These are phyloP conservation scores for Polydrusus pterygomalis DNA, from an alignment of 2,888 invertebrate species.

Conservation along the genomic window DNA sequence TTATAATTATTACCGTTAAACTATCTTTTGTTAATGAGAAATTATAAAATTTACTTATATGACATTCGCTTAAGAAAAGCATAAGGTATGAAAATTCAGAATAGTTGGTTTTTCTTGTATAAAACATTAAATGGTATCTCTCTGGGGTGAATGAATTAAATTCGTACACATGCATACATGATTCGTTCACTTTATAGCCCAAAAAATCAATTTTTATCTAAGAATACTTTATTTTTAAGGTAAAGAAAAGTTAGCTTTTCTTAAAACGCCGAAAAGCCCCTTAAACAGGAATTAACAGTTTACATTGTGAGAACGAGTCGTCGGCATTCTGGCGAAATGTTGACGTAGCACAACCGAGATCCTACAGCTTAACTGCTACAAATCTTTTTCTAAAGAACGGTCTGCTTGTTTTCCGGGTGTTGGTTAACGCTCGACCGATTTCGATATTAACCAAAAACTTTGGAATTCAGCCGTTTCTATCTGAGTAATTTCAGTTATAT, in stretches of 20 bases:
- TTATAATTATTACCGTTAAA: too few relatives aligned
- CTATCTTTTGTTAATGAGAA: too few relatives aligned
- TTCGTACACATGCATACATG: neutral
- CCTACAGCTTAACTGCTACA: conserved; percentile 48
- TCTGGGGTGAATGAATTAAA: too few relatives aligned
- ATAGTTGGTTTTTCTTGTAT: too few relatives aligned
- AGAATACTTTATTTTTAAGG: neutral
- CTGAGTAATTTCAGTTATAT: conserved; percentile 23
- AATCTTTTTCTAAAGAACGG: conserved; percentile 45
- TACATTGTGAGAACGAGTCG: conserved; percentile 44
- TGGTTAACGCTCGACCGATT: conserved; percentile 46
- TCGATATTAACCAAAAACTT: conserved; percentile 43
- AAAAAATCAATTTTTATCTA: conserved; percentile 5
- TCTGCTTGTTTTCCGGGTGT: conserved; percentile 40
- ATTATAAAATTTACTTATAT: too few relatives aligned
- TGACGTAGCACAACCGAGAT: conserved; percentile 48
- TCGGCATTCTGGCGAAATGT: conserved; percentile 40
- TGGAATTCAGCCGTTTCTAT: conserved; percentile 19
- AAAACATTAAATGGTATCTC: too few relatives aligned
- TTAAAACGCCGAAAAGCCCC: conserved; percentile 25
- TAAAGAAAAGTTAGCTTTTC: conserved; percentile 16
- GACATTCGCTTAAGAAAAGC: too few relatives aligned
- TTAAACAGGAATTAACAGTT: conserved; percentile 48
- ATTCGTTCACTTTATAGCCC: neutral
- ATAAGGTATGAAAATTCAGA: too few relatives aligned